Base-by-base conservation (phyloP, 2,888 invertebrate genomes). In the Dryococelus australis region DNA sequence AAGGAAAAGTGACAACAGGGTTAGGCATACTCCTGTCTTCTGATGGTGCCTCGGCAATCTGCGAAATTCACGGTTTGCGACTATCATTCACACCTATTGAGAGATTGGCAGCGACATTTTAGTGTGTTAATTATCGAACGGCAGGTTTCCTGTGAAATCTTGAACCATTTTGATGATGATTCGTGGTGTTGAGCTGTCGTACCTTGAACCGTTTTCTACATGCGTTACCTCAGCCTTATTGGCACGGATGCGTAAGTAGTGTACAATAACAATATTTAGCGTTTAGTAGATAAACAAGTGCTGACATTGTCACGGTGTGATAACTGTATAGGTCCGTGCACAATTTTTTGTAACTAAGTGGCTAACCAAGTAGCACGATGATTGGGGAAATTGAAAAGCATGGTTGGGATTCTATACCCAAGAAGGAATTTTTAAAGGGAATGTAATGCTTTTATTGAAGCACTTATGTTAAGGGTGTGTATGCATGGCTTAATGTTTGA, bases 21-120 rank as follows among this genome's bases (percentile, higher is more conserved):
- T 65, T 65, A 65, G 16, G 65, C 65, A 20, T 65, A 13, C 51
- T 86, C 24, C 80, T 87, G 87, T 80, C 86, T 84, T 43, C 24
- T 79, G 8, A 43, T 87, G 83, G 86, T 86, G 78, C 47, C 84
- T 87, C 86, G 80, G 85, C 85, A 85, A 85, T 87, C 80, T 81
- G 83, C 85, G 86, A 28, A 84, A 86, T 35, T 83, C 28, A 35
- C 83, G 27, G 27, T 83, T 83, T 83, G 83, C 83, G 28, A 28
- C 83, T 28, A 43, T 83, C 83, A 83, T 43, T 35, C 24, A 83
- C 83, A 83, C 83, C 27, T 83, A 83, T 65, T 83, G 83, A 83
- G 83, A 83, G 83, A 83, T 83, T 43, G 83, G 43, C 83, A 35
- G 83, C 83, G 83, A 83, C 83, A 83, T 83, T 27, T 83, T 43